Percentiles rank a stretch among this genome's conserved stretches.
Conservation (phyloP, 1,140 invertebrate genomes). For the Aphaenogaster ashmeadi region DNA sequence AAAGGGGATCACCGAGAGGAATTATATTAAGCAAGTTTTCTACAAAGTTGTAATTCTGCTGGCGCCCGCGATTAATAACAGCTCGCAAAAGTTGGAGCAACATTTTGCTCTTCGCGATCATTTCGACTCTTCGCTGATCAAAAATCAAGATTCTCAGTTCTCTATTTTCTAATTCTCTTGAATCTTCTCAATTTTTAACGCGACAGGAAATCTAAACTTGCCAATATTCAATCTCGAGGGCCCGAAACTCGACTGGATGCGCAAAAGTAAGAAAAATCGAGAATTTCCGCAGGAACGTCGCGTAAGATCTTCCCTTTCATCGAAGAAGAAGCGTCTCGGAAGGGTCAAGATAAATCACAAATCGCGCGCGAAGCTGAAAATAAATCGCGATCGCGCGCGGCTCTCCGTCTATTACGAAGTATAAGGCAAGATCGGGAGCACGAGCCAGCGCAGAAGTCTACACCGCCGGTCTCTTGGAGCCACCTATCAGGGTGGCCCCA, state of each 20-base stretch:
- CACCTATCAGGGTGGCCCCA: neutral
- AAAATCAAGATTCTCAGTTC: neutral
- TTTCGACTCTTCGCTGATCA: neutral
- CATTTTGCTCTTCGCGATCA: no score
- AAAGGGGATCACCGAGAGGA: constrained; percentile 29
- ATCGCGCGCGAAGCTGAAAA: constrained; percentile 46
- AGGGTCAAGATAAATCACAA: constrained; percentile 30
- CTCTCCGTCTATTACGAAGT: constrained; percentile 45
- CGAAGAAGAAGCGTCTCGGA: neutral
- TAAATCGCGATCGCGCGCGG: constrained; percentile 62
- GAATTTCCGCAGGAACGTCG: neutral
- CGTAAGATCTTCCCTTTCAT: neutral
- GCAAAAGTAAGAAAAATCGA: neutral
- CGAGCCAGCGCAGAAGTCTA: constrained; percentile 19
- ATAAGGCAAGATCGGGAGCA: constrained; percentile 27
- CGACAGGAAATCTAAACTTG: neutral
- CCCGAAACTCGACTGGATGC: neutral
- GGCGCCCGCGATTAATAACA: neutral
- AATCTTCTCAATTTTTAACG: neutral
- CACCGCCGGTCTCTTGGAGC: constrained; percentile 36
- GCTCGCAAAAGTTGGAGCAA: neutral
- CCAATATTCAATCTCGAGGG: constrained; percentile 5
- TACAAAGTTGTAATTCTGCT: constrained; percentile 9
- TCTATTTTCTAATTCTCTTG: neutral
- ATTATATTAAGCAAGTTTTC: constrained; percentile 50